Evolutionary conservation across 2,888 invertebrate genomes (phyloP).

Genomic region (Ypsolopha scabrella): DNA sequence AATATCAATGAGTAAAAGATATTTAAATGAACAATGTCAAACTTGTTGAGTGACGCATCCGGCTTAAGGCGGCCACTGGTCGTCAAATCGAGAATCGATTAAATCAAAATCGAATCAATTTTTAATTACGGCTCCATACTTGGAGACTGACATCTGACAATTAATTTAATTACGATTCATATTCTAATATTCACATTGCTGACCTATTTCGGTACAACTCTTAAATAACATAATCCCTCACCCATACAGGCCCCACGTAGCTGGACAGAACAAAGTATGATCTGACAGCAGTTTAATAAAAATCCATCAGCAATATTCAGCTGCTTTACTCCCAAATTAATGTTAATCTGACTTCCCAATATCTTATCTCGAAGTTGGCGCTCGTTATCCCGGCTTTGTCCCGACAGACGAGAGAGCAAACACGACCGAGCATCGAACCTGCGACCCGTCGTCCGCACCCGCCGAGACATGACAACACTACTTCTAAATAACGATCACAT

Average conservation of each 20-base stretch:
- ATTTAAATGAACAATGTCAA: neutral
- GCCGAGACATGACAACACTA: conserved; percentile 24
- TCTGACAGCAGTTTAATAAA: too few relatives aligned
- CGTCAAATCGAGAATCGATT: too few relatives aligned
- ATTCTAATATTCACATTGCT: too few relatives aligned
- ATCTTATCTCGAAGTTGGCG: neutral
- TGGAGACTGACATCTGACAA: too few relatives aligned
- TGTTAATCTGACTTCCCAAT: conserved; percentile 18
- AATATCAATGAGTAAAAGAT: neutral
- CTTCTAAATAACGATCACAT: conserved; percentile 32
- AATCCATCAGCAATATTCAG: too few relatives aligned
- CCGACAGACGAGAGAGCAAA: neutral
- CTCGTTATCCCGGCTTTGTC: neutral
- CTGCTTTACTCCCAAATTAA: conserved; percentile 4
- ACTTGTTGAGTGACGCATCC: conserved; percentile 18
- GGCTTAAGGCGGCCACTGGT: conserved; percentile 17
- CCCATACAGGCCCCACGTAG: too few relatives aligned
- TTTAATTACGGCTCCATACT: too few relatives aligned
- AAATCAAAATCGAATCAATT: too few relatives aligned
- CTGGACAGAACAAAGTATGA: too few relatives aligned
- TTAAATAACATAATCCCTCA: too few relatives aligned
- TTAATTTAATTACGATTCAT: too few relatives aligned
- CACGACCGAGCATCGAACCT: conserved; percentile 19
- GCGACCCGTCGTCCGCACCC: conserved; percentile 12
- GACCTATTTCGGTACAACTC: too few relatives aligned